These are phyloP conservation scores for Nothocercus nigrocapillus DNA, from an alignment of 2,113 vertebrate genomes.

Conservation along the genomic window DNA sequence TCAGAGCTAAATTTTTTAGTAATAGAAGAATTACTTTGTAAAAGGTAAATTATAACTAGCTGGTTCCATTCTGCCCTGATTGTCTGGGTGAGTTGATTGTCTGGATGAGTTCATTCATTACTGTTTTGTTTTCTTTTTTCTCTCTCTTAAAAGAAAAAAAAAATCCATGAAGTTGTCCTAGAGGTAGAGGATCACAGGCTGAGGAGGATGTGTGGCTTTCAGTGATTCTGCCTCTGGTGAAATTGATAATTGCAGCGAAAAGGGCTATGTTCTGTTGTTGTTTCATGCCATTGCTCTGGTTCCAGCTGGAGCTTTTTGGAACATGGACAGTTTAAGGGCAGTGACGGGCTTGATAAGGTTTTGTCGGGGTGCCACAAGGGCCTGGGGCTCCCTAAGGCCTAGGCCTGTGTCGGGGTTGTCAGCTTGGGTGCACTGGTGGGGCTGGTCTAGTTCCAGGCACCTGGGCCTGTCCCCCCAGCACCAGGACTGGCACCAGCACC, in stretches of 20 bases:
- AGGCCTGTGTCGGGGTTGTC: no score
- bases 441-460: no score
- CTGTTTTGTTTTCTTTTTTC: no score
- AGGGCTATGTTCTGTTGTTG: neutral
- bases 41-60: neutral
- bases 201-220: neutral
- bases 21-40: neutral
- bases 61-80: neutral
- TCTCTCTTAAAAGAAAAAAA: neutral
- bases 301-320: neutral
- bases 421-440: accelerated
- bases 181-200: accelerated
- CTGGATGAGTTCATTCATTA: no score
- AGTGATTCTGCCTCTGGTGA: neutral
- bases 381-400: no score
- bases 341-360: neutral
- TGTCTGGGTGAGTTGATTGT: neutral
- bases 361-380: neutral
- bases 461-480: accelerated
- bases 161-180: neutral
- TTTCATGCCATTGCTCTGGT: accelerated
- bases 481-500: no score
- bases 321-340: accelerated
- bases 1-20: neutral
- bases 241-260: neutral